Percentiles rank a stretch among this genome's conserved stretches.
Evolutionary conservation across 2,797 vertebrate genomes (phyloP).

Genomic region (Gastrophryne carolinensis): DNA sequence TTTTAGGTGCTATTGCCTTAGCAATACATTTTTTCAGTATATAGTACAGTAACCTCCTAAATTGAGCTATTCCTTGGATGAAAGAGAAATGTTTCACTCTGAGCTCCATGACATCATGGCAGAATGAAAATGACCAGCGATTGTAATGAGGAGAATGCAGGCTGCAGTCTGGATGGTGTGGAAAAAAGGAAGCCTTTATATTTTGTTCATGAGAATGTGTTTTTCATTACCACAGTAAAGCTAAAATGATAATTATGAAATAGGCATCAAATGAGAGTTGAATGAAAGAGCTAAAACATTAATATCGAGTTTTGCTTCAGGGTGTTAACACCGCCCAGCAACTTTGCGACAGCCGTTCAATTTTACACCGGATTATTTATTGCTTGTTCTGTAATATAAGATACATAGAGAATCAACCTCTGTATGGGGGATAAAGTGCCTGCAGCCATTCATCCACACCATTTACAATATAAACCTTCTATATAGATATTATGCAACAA

Average conservation of each 20-base stretch:
- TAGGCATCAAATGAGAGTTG: slow-evolving; percentile 19
- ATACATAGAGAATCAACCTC: neutral
- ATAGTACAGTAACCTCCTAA: no score
- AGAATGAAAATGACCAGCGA: slow-evolving; percentile 22
- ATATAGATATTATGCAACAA: no score
- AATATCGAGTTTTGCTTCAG: neutral
- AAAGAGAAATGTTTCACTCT: neutral
- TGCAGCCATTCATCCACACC: slow-evolving; percentile 11
- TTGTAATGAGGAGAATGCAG: neutral
- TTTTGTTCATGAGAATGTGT: neutral
- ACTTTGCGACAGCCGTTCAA: slow-evolving; percentile 1
- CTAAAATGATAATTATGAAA: neutral
- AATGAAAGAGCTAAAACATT: slow-evolving; percentile 20
- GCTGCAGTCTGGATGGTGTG: neutral
- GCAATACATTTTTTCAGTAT: no score
- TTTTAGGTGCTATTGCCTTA: no score
- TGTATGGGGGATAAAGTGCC: neutral
- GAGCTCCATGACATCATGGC: slow-evolving; percentile 31
- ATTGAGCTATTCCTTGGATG: neutral
- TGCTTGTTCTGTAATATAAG: neutral
- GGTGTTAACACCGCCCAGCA: neutral
- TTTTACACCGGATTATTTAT: slow-evolving; percentile 13
- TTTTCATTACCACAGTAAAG: slow-evolving; percentile 44
- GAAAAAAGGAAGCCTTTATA: slow-evolving; percentile 6
- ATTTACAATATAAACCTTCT: neutral